These are phyloP conservation scores for Choristoneura rosaceana DNA, from an alignment of 2,888 invertebrate genomes.

Conservation along the genomic window DNA sequence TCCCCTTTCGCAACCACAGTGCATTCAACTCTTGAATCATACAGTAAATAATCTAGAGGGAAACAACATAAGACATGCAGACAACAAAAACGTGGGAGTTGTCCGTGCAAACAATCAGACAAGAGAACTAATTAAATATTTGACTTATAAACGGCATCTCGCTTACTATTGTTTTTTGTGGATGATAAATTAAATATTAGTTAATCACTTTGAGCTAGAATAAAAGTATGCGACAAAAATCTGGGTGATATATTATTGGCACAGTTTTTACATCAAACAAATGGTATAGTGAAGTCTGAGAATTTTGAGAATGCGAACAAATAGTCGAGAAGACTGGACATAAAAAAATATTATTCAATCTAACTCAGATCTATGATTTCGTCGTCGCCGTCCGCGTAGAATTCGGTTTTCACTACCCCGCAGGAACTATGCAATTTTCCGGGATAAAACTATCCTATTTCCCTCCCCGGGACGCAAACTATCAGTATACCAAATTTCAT, in stretches of 20 bases:
- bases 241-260: background rate
- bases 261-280: background rate
- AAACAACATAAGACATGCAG: conserved; percentile 1
- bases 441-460: too few species aligned
- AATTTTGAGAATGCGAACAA: too few species aligned
- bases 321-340: too few species aligned
- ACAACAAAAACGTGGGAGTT: conserved; percentile 25
- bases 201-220: background rate
- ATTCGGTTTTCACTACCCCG: too few species aligned
- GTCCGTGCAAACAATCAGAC: conserved; percentile 22
- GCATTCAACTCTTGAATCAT: conserved; percentile 37
- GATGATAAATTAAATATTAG: background rate
- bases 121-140: conserved; percentile 35
- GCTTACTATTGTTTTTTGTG: conserved; percentile 18
- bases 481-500: too few species aligned
- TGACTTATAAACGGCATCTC: conserved; percentile 8
- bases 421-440: too few species aligned
- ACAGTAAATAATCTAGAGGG: conserved; percentile 16
- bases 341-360: too few species aligned
- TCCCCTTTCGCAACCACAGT: conserved; percentile 16
- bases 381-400: too few species aligned
- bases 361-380: too few species aligned
- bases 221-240: background rate
- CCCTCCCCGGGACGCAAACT: too few species aligned
- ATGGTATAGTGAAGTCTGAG: too few species aligned